Conservation (phyloP, 2,888 invertebrate genomes). For the Morpho deidamia region DNA sequence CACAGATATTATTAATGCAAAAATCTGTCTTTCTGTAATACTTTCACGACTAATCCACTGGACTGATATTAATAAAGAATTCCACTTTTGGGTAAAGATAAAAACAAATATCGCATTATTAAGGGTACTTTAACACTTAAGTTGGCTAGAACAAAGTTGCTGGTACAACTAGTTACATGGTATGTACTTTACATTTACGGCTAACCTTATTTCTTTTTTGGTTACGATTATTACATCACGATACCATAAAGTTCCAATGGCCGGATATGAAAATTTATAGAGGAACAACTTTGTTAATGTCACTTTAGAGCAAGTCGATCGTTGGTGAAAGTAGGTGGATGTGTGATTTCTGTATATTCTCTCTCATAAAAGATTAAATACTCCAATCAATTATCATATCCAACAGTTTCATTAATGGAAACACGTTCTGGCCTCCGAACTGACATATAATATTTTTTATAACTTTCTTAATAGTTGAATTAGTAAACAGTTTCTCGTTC, state of each 20-base stretch:
- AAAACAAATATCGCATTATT: no score
- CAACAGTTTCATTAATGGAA: constrained; percentile 3
- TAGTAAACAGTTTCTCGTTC: no score
- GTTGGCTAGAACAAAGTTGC: no score
- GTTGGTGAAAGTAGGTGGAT: constrained; percentile 15
- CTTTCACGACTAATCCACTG: no score
- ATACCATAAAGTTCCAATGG: constrained; percentile 8
- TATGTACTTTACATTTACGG: not conserved
- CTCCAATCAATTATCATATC: constrained; percentile 31
- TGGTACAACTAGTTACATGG: no score
- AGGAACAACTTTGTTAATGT: constrained; percentile 13
- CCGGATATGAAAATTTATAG: constrained; percentile 9
- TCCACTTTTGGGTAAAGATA: no score
- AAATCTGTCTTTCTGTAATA: no score
- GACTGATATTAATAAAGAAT: no score
- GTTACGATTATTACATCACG: constrained; percentile 12
- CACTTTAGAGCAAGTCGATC: constrained; percentile 5
- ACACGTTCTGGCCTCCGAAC: not conserved
- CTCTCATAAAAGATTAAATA: constrained; percentile 21
- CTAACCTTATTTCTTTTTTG: constrained; percentile 11
- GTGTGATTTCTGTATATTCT: not conserved
- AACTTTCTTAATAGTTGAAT: no score
- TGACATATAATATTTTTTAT: not conserved
- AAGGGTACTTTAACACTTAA: no score
- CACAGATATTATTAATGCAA: no score